A percentile compares a stretch with the other conserved stretches of the same genome.
These are phyloP conservation scores for Carposina sasakii DNA, from an alignment of 1,140 invertebrate species.

Conservation along the genomic window DNA sequence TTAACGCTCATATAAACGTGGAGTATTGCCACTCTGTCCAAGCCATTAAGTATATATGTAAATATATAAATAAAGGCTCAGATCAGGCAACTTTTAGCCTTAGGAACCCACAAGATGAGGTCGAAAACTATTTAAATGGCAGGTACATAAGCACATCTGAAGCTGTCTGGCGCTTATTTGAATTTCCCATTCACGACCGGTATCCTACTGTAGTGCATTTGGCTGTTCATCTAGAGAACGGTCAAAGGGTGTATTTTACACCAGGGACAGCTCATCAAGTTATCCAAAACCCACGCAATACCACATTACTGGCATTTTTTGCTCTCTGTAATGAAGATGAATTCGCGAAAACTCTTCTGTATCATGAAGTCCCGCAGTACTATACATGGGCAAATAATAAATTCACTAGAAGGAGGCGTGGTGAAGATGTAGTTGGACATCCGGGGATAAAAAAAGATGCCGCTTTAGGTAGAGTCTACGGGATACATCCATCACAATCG, in stretches of 20 bases:
- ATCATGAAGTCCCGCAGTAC: conserved; percentile 48
- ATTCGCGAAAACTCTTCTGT: conserved; percentile 52
- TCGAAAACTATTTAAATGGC: conserved; percentile 38
- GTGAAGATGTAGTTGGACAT: conserved; percentile 19
- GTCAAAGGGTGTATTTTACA: conserved; percentile 55
- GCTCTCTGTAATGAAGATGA: conserved; percentile 37
- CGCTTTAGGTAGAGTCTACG: conserved; percentile 20
- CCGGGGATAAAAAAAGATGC: conserved; percentile 22
- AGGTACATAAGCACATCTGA: conserved; percentile 60
- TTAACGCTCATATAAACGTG: conserved; percentile 68
- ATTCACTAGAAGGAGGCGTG: conserved; percentile 22
- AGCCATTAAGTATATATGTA: conserved; percentile 68
- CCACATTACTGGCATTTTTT: conserved; percentile 61
- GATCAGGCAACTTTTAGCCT: conserved; percentile 47
- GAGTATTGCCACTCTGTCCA: conserved; percentile 69
- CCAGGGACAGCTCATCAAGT: conserved; percentile 28
- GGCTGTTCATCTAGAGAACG: conserved; percentile 59
- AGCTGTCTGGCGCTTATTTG: conserved; percentile 61
- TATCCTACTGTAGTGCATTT: conserved; percentile 58
- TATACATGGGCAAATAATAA: conserved; percentile 45
- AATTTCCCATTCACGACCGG: conserved; percentile 57
- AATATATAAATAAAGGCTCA: conserved; percentile 49
- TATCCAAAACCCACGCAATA: conserved; percentile 32
- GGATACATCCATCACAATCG: no score
- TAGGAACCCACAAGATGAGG: conserved; percentile 20